phyloP scores from a whole-genome alignment of 1,140 invertebrate genomes.

The Meloidogyne exigua region DNA sequence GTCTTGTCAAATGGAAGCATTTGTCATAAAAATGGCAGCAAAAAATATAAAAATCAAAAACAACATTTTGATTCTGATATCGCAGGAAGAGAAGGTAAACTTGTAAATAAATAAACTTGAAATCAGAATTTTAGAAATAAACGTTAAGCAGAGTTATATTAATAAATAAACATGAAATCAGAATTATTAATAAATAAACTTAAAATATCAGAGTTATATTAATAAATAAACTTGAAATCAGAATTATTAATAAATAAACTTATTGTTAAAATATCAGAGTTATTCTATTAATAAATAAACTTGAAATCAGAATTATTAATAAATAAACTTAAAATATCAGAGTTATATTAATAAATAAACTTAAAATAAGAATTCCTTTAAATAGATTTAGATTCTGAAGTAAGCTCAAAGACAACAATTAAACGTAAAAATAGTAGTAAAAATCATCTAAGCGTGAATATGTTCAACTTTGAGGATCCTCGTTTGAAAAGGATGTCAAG shows the following conservation, averaged over 20 bases:
- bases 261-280: neutral
- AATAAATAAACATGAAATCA: too few species aligned
- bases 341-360: neutral
- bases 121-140: neutral
- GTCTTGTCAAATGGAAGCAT: constrained; percentile 23
- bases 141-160: too few species aligned
- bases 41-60: neutral
- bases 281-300: neutral
- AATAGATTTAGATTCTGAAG: neutral
- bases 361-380: neutral
- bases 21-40: neutral
- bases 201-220: too few species aligned
- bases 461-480: neutral
- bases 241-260: neutral
- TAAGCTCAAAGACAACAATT: neutral
- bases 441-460: neutral
- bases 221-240: too few species aligned
- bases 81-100: neutral
- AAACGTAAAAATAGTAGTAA: neutral
- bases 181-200: too few species aligned
- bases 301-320: neutral
- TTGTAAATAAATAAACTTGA: neutral
- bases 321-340: too few species aligned
- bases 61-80: neutral
- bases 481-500: constrained; percentile 11